Percentiles rank a stretch among this genome's conserved stretches.
phyloP scores from a whole-genome alignment of 2,113 vertebrate species.

The Oceanites oceanicus region DNA sequence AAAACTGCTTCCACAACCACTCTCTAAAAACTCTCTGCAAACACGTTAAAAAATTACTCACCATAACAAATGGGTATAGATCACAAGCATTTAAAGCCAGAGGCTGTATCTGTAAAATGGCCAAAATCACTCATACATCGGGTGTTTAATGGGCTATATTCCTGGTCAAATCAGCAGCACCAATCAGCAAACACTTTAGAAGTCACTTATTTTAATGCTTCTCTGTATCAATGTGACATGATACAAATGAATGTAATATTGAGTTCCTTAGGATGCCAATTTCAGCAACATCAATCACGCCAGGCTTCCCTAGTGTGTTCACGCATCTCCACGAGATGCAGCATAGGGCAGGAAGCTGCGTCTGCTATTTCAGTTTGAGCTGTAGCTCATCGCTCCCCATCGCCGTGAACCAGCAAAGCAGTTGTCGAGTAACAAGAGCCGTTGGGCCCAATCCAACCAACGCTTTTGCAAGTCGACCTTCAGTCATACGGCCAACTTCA shows the following conservation, averaged over 20 bases:
- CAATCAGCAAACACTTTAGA: slow-evolving; percentile 10
- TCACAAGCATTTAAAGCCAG: neutral
- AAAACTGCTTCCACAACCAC: neutral
- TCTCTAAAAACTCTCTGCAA: neutral
- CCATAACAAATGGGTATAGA: neutral
- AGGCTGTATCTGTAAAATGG: neutral
- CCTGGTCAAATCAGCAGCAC: slow-evolving; percentile 1
- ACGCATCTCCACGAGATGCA: neutral
- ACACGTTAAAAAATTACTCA: neutral
- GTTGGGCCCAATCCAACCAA: neutral
- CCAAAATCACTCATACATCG: neutral
- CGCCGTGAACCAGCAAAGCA: neutral
- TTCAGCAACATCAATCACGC: neutral
- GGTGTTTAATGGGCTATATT: slow-evolving; percentile 20
- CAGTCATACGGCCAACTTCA: neutral
- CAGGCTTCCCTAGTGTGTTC: neutral
- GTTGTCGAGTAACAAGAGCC: accelerated
- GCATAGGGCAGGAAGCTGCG: neutral
- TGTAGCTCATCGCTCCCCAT: neutral
- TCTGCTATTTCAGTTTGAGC: neutral
- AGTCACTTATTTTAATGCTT: slow-evolving; percentile 40
- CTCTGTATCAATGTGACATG: slow-evolving; percentile 21
- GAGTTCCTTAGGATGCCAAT: slow-evolving; percentile 9
- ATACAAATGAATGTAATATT: slow-evolving; percentile 18
- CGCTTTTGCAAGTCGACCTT: neutral